Evolutionary conservation across 1,140 invertebrate species (phyloP).

Genomic region (Procambarus clarkii): DNA sequence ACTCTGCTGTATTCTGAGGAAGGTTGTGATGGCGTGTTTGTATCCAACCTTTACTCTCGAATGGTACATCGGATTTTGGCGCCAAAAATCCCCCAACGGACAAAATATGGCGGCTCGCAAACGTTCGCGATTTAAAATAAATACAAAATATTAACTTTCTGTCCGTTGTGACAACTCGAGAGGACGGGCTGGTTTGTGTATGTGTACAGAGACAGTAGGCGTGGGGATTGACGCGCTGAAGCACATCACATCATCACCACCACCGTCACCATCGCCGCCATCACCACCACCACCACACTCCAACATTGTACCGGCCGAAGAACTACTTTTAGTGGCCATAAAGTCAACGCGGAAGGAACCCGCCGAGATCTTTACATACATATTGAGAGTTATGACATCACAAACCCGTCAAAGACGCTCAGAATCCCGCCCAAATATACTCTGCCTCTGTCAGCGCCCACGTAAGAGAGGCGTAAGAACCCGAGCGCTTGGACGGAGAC

Average conservation of each 20-base stretch:
- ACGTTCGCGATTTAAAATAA: no score
- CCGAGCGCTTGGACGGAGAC: background rate
- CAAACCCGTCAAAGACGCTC: slow-evolving; percentile 35
- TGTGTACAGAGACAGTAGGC: no score
- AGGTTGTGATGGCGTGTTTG: background rate
- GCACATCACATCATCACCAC: no score
- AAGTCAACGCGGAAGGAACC: slow-evolving; percentile 34
- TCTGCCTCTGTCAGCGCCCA: background rate
- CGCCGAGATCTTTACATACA: slow-evolving; percentile 52
- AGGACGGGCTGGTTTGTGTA: no score
- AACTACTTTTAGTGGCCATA: slow-evolving; percentile 42
- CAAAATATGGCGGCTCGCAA: no score
- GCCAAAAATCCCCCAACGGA: background rate
- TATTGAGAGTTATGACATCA: slow-evolving; percentile 46
- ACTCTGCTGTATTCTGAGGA: background rate
- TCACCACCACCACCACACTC: background rate
- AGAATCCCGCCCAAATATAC: slow-evolving; percentile 19
- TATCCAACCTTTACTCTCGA: no score
- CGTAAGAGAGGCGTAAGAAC: background rate
- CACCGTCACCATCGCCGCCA: background rate
- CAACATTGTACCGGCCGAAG: slow-evolving; percentile 2
- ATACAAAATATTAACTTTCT: no score
- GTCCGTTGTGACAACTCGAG: no score
- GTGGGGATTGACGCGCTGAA: no score
- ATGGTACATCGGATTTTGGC: background rate